These are phyloP conservation scores for mouse (Mus musculus) DNA, from an alignment of 2,113 vertebrate genomes.

Conservation along the genomic window GRCm39 chr13:47381501-47382000, in stretches of 20 bases:
- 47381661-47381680: slow-evolving; percentile 56
- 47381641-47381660: slow-evolving; percentile 41
- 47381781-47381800: slow-evolving; percentile 57
- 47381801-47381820: slow-evolving; percentile 50
- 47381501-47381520: slow-evolving; percentile 8
- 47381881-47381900: slow-evolving; percentile 8
- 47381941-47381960: background rate
- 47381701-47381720: slow-evolving; percentile 29
- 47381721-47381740: slow-evolving; percentile 50
- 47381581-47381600: background rate
- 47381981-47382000: background rate
- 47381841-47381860: background rate
- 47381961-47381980: background rate
- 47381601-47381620: background rate
- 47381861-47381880: background rate
- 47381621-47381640: slow-evolving; percentile 25
- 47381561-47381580: background rate
- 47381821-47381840: slow-evolving; percentile 52
- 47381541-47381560: too few relatives aligned
- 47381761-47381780: slow-evolving; percentile 63
- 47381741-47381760: slow-evolving; percentile 67
- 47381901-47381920: slow-evolving; percentile 12
- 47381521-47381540: background rate
- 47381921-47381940: background rate
- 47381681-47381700: slow-evolving; percentile 56